phyloP scores from a whole-genome alignment of 1,140 invertebrate species.

The Apocrypta bakeri region DNA sequence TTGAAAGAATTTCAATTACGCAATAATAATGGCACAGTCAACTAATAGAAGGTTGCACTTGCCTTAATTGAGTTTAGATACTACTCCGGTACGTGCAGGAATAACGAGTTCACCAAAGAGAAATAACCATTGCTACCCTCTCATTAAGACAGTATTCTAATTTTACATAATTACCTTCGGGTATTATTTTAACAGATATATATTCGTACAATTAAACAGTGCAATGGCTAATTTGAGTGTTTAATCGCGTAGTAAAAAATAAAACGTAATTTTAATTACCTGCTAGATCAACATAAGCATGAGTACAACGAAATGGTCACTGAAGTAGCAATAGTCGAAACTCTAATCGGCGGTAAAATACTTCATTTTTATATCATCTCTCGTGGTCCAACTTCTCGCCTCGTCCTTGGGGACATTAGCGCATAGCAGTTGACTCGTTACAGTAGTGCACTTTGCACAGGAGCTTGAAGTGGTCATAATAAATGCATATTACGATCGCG shows the following conservation, averaged over 20 bases:
- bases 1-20: background rate
- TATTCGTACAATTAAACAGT: background rate
- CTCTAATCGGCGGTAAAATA: no score
- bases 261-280: no score
- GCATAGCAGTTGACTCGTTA: background rate
- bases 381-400: background rate
- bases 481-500: constrained; percentile 53
- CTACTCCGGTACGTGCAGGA: background rate
- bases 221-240: background rate
- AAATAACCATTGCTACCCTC: background rate
- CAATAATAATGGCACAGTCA: background rate
- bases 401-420: constrained; percentile 31
- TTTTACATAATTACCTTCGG: background rate
- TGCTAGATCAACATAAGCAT: no score
- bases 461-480: constrained; percentile 52
- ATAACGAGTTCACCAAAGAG: background rate
- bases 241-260: background rate
- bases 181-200: background rate
- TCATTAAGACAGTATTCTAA: background rate
- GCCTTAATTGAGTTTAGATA: background rate
- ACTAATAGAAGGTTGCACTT: background rate
- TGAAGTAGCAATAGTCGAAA: no score
- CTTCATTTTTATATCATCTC: no score
- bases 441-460: constrained; percentile 18
- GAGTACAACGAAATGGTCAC: no score